phyloP scores from a whole-genome alignment of 2,113 vertebrate species.

The Thryonomys swinderianus region DNA sequence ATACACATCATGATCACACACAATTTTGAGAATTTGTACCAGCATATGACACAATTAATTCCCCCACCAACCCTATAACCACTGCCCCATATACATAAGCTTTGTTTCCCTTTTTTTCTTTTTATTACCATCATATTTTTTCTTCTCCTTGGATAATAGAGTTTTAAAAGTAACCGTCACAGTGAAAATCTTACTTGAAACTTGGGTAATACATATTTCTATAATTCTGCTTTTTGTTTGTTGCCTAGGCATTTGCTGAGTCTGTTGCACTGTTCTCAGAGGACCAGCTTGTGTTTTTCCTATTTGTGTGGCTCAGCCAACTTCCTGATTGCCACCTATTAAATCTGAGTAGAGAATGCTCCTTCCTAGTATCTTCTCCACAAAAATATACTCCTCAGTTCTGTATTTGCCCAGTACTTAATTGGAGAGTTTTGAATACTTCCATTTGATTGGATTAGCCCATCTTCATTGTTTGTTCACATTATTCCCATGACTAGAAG shows the following conservation, averaged over 20 bases:
- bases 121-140: too few species aligned
- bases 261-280: conserved; percentile 1
- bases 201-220: not conserved
- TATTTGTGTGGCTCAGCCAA: conserved; percentile 64
- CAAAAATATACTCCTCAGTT: not conserved
- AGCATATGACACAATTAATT: too few species aligned
- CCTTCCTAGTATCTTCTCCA: conserved; percentile 56
- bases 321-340: conserved; percentile 32
- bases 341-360: conserved; percentile 22
- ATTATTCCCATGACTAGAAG: not conserved
- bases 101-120: too few species aligned
- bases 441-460: not conserved
- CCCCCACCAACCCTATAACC: too few species aligned
- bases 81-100: too few species aligned
- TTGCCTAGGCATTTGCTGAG: not conserved
- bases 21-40: too few species aligned
- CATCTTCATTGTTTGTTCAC: not conserved
- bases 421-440: not conserved
- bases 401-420: not conserved
- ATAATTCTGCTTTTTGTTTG: not conserved
- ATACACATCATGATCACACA: too few species aligned
- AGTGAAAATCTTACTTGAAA: conserved; percentile 1
- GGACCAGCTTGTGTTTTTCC: conserved; percentile 58
- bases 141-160: too few species aligned
- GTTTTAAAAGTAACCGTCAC: not conserved